Evolutionary conservation across 2,888 invertebrate genomes (phyloP).

Genomic region (Papilio demoleus): DNA sequence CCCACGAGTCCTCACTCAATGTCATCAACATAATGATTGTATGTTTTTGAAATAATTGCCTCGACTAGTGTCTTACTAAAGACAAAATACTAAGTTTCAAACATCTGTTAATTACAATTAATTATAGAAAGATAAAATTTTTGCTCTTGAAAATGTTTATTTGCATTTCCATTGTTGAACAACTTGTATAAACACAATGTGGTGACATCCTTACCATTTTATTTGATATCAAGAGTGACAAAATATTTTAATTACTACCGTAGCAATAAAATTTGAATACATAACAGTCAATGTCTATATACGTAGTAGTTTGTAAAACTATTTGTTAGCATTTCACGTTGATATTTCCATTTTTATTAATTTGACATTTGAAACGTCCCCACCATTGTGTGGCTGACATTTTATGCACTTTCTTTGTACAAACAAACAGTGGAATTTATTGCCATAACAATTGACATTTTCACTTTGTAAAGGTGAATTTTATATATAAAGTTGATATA

Average conservation of each 20-base stretch:
- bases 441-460: slow-evolving; percentile 5
- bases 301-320: not conserved
- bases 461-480: slow-evolving; percentile 15
- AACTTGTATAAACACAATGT: no score
- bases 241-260: no score
- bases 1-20: slow-evolving; percentile 19
- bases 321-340: not conserved
- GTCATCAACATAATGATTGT: slow-evolving; percentile 9
- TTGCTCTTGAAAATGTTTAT: no score
- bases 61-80: no score
- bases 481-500: not conserved
- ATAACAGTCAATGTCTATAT: no score
- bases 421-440: not conserved
- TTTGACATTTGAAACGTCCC: slow-evolving; percentile 31
- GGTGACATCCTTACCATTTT: no score
- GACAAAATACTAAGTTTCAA: no score
- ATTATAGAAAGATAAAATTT: no score
- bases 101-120: no score
- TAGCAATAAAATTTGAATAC: no score
- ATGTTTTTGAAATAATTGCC: not conserved
- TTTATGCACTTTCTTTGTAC: slow-evolving; percentile 3
- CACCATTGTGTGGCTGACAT: not conserved
- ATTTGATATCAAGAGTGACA: no score
- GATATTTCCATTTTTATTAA: slow-evolving; percentile 22
- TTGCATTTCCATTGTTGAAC: no score